A percentile compares a stretch with the other conserved stretches of the same genome.
phyloP scores from a whole-genome alignment of 2,888 invertebrate genomes.

The Anticlea derivata region DNA sequence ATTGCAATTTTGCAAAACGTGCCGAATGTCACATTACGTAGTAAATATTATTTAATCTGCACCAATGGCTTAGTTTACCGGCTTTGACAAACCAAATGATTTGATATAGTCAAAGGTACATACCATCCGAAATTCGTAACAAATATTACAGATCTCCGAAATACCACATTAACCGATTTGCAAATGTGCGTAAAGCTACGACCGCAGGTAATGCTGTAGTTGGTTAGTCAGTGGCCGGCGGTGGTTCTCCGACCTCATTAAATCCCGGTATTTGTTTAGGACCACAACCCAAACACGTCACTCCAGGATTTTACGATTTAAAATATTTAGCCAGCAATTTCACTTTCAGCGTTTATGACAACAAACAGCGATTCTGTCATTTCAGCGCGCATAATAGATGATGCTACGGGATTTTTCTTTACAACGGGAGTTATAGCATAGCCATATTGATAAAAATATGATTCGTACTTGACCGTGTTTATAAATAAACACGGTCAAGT shows the following conservation, averaged over 20 bases:
- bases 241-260: slow-evolving; percentile 69
- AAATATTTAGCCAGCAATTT: slow-evolving; percentile 74
- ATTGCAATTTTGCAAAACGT: too few relatives aligned
- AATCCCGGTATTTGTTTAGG: slow-evolving; percentile 78
- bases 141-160: slow-evolving; percentile 13
- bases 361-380: slow-evolving; percentile 66
- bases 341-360: slow-evolving; percentile 68
- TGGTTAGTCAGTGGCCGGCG: slow-evolving; percentile 34
- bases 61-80: too few relatives aligned
- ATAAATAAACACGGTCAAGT: too few relatives aligned
- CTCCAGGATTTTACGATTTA: slow-evolving; percentile 74
- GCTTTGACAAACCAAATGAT: too few relatives aligned
- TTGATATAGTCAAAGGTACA: too few relatives aligned
- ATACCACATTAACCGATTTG: slow-evolving; percentile 19
- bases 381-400: slow-evolving; percentile 39
- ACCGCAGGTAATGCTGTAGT: slow-evolving; percentile 30
- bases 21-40: too few relatives aligned
- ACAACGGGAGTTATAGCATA: slow-evolving; percentile 7
- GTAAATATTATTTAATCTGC: too few relatives aligned
- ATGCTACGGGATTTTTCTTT: slow-evolving; percentile 12
- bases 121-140: too few relatives aligned
- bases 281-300: slow-evolving; percentile 73
- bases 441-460: neutral
- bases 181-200: slow-evolving; percentile 17
- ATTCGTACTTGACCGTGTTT: too few relatives aligned